Evolutionary conservation across 2,797 vertebrate genomes (phyloP).

Genomic region (Nyctibius grandis): DNA sequence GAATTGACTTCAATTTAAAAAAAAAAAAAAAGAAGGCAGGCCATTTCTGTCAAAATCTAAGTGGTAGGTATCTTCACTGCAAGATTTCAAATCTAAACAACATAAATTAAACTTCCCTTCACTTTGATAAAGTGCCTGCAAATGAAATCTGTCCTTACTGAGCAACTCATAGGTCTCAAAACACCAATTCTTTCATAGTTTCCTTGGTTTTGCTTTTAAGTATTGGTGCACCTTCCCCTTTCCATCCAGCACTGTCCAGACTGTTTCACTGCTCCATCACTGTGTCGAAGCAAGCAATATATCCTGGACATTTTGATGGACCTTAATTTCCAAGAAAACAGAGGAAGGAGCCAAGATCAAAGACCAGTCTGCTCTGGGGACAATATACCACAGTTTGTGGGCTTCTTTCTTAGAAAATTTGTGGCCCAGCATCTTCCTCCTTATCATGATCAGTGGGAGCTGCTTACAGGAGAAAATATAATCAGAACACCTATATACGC

Average conservation of each 20-base stretch:
- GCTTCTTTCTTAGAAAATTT: neutral
- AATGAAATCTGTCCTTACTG: neutral
- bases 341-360: neutral
- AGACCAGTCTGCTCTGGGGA: neutral
- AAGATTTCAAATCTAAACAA: neutral
- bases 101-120: neutral
- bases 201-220: neutral
- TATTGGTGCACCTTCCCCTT: neutral
- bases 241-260: neutral
- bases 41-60: neutral
- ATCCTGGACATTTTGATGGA: neutral
- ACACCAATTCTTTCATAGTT: neutral
- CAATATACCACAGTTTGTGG: neutral
- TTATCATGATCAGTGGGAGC: neutral
- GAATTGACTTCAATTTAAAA: neutral
- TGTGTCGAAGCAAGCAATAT: fast-evolving
- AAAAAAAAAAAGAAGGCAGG: neutral
- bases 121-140: neutral
- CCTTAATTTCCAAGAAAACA: neutral
- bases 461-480: neutral
- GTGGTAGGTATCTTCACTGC: neutral
- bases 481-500: neutral
- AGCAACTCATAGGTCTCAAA: neutral
- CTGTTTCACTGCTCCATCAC: neutral
- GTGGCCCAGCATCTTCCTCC: neutral